Percentiles rank a stretch among this genome's conserved stretches.
Conservation (phyloP, 2,113 vertebrate species). For the Tragelaphus strepsiceros region DNA sequence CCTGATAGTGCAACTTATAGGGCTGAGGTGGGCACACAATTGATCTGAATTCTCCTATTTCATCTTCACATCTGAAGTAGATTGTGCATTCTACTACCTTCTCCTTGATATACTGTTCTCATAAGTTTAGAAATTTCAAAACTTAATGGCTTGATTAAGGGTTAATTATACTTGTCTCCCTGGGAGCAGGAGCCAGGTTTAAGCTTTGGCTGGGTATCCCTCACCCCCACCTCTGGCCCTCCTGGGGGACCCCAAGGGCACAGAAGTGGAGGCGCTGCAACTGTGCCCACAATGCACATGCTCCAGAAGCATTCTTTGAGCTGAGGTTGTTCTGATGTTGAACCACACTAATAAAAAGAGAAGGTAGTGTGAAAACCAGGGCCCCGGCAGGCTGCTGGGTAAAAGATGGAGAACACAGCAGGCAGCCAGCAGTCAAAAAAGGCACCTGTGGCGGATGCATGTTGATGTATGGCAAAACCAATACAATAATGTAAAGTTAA, state of each 20-base stretch:
- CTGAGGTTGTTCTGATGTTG: not conserved
- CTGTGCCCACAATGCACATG: not conserved
- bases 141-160: not conserved
- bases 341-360: not conserved
- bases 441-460: no score
- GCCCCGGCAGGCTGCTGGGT: not conserved
- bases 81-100: not conserved
- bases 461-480: no score
- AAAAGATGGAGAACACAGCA: fast-evolving
- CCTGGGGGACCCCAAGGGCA: not conserved
- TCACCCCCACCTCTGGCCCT: not conserved
- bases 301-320: not conserved
- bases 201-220: not conserved
- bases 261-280: not conserved
- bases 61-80: not conserved
- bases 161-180: not conserved
- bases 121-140: not conserved
- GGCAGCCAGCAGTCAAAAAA: not conserved
- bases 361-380: not conserved
- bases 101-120: not conserved
- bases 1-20: fast-evolving
- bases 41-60: not conserved
- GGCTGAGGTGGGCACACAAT: not conserved
- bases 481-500: no score
- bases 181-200: not conserved